Evolutionary conservation across 2,797 vertebrate species (phyloP), one percentile per base, ranked within the genome.

Genomic region (Huso huso): DNA sequence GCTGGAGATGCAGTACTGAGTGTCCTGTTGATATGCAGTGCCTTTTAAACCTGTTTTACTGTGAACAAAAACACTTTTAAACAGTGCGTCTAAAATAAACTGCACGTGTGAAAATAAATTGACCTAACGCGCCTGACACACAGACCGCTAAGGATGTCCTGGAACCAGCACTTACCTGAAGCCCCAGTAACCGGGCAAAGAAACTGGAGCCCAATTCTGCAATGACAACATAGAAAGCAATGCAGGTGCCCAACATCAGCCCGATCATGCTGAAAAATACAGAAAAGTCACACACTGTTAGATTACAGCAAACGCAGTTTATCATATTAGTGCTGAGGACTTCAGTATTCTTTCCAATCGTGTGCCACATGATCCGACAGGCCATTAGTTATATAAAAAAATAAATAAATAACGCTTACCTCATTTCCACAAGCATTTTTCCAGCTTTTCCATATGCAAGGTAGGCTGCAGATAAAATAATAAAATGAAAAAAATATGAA

Each of bases 201-300:
- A 99, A 98, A 77, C 87, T 95, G 69, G 96, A 95, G 7, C 97
- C 96, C 78, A 99, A 77, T 77, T 99, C 97, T 0, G 96, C 97
- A 4, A 99, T 99, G 75, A 99, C 96, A 0, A 97, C 97, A 0
- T 99, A 99, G 89, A 99, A 99, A 69, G 97, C 94, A 0, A 98
- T 93, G 69, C 96, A 99, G n/a, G 96, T 99, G 3, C 97, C 97
- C 85, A 99, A 72, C 97, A 99, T 99, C 81, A 99, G 84, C 37
- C 97, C 97, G 0, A 99, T 99, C 97, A 98, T 99, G 79, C 97
- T 92, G 74, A 1, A 72, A 70, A 48, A 57, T 49, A 48, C 13
- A 13, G 7, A 65, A 15, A 23, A 10, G 12, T 37, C 2, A 48
- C 49, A 15, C 13, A 37, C 18, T 61, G 7, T 10, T 12, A 4